Evolutionary conservation across 2,113 vertebrate genomes (phyloP).

Genomic region (Leptobrachium ailaonicum): DNA sequence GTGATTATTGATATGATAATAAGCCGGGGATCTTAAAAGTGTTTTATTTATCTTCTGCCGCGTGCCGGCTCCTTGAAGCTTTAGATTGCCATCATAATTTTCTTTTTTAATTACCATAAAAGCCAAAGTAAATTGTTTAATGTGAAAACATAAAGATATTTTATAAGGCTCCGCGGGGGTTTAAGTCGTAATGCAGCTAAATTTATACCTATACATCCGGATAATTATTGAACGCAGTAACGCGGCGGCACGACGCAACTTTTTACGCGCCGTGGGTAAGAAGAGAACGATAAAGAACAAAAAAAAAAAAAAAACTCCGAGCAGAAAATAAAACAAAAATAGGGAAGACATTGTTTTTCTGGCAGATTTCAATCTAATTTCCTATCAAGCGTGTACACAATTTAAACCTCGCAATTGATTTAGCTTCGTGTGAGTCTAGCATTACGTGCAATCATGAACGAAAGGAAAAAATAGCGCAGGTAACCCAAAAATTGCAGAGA

Average conservation of each 20-base stretch:
- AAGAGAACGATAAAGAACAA: background rate
- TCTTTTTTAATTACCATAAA: constrained; percentile 44
- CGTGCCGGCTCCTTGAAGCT: constrained; percentile 32
- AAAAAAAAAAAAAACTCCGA: too few species aligned
- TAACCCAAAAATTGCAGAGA: constrained; percentile 38
- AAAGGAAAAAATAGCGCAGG: background rate
- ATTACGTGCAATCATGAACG: constrained; percentile 14
- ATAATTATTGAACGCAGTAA: constrained; percentile 16
- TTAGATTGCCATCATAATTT: constrained; percentile 35
- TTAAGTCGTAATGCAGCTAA: constrained; percentile 2
- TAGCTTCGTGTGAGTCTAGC: constrained; percentile 14
- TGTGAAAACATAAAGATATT: constrained; percentile 45
- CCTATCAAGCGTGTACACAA: background rate
- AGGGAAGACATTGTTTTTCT: background rate
- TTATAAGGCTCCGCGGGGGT: constrained; percentile 13
- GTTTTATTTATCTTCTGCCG: constrained; percentile 20
- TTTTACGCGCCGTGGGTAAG: background rate
- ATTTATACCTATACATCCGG: constrained; percentile 13
- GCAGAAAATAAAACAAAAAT: background rate
- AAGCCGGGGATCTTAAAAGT: constrained; percentile 30
- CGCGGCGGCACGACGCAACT: background rate
- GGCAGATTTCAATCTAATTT: constrained; percentile 10
- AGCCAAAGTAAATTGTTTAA: constrained; percentile 43
- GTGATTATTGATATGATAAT: constrained; percentile 48
- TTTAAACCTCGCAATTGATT: constrained; percentile 26